These are phyloP conservation scores for Philotrypesis tridentata DNA, from an alignment of 1,140 invertebrate genomes.

Conservation along the genomic window DNA sequence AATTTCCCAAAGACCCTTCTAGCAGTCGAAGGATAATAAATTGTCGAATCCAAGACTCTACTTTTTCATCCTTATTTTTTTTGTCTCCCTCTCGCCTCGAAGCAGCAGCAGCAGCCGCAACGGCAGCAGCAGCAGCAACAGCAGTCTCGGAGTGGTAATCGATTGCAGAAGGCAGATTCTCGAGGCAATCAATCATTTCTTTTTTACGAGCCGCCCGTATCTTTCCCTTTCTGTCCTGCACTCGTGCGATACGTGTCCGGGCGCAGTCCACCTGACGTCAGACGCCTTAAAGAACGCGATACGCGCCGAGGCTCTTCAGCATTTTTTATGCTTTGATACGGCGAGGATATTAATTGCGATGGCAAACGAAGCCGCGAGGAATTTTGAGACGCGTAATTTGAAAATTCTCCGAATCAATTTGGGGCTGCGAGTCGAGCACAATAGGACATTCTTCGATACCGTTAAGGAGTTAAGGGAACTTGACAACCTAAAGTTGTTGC, in stretches of 20 bases:
- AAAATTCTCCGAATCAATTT: background rate
- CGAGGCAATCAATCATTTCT: constrained; percentile 35
- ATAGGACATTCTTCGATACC: too few relatives aligned
- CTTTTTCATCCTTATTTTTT: background rate
- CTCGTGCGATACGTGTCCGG: background rate
- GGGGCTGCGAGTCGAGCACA: too few relatives aligned
- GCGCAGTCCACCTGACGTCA: constrained; percentile 22
- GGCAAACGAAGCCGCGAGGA: background rate
- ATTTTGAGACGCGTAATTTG: background rate
- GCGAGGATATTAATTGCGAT: constrained; percentile 4
- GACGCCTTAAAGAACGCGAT: background rate
- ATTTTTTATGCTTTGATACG: background rate
- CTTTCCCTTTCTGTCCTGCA: background rate
- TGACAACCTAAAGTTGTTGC: too few relatives aligned
- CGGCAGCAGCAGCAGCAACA: constrained; percentile 1
- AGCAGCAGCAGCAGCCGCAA: background rate
- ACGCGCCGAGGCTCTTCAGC: background rate
- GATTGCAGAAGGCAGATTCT: constrained; percentile 33
- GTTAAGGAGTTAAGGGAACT: too few relatives aligned
- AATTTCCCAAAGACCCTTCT: background rate
- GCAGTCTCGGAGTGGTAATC: constrained; percentile 22
- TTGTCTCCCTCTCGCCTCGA: background rate
- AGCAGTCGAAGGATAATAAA: background rate
- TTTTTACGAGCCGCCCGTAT: constrained; percentile 11
- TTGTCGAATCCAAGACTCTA: background rate